Evolutionary conservation across 30 jellyfish, hydroid and myxozoan species (phyloP), one percentile per base, ranked within the genome.

Genomic region (Aurelia aurita): DNA sequence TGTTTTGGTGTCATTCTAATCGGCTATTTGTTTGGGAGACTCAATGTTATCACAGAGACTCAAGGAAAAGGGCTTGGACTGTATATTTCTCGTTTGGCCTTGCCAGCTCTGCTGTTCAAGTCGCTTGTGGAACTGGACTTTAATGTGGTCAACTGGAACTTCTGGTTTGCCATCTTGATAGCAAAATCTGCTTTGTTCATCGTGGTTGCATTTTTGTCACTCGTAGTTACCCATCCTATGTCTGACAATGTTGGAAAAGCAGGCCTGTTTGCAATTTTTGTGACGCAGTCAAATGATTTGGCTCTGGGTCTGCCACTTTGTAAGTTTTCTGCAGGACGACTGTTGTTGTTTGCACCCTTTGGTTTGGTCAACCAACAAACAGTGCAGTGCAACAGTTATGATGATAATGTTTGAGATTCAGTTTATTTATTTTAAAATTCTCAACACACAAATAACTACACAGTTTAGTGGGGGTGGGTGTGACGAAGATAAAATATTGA

Each of bases 291-390:
- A 75, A 92, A 92, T 53, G 98, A 92, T 68, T 58, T 92, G 63
- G 98, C 98, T 12, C 84, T 92, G 31, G 98, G 98, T 39, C 61
- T 92, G 81, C 98, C 98, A 0, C 84, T 92, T 19, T 86, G 98
- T 92, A 61, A 92, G 98, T 92, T 39, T 39, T 39, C 51, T 39
- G 2, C 51, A 39, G 7, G 9, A 39, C 15, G 12, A 9, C 51
- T 3, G n/a, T n/a, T n/a, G n/a, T 39, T 8, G 0, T 39, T 9
- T 39, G 12, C 51, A 39, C 51, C 4, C 10, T 10, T 10, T 34
- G n/a, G n/a, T n/a, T 0, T 39, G 12, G 14, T 39, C 1, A 3
- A 39, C 13, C 51, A 39, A 39, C 51, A 5, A 39, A 39, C 15
- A 39, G n/a, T n/a, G n/a, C n/a, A n/a, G n/a, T 39, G 51, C 0